These are phyloP conservation scores for Camelus bactrianus DNA, from an alignment of 2,113 vertebrate species.

Conservation along the genomic window DNA sequence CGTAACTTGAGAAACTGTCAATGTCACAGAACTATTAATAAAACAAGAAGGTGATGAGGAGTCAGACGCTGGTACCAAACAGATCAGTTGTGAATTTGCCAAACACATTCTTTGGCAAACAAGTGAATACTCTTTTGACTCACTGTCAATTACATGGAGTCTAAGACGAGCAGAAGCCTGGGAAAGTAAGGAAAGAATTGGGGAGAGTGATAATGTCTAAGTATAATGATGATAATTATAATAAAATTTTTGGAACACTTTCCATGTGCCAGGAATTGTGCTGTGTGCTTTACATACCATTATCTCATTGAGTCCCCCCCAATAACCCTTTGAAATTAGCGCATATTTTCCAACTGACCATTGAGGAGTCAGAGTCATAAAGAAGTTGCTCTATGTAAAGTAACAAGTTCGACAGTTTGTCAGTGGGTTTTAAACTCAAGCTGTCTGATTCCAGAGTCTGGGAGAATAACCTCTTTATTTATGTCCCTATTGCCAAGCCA, in stretches of 20 bases:
- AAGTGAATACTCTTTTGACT: background rate
- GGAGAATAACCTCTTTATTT: background rate
- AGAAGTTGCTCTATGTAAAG: background rate
- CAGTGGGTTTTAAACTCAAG: background rate
- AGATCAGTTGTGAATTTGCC: background rate
- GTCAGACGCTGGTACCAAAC: background rate
- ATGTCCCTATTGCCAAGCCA: background rate
- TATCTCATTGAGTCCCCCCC: background rate
- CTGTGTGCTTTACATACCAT: background rate
- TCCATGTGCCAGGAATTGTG: background rate
- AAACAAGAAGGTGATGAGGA: background rate
- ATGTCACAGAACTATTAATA: background rate
- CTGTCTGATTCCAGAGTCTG: background rate
- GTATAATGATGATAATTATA: background rate
- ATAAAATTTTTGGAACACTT: background rate
- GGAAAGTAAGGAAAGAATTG: background rate
- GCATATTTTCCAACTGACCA: background rate
- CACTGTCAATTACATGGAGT: background rate
- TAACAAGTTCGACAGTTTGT: background rate
- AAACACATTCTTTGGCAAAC: background rate
- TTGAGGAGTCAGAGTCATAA: background rate
- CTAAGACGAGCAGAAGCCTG: background rate
- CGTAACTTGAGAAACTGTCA: background rate
- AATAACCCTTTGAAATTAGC: background rate
- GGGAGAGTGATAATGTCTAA: background rate